Base-by-base conservation (phyloP, 2,888 invertebrate species). In the Mongoloraphidia duomilia region DNA sequence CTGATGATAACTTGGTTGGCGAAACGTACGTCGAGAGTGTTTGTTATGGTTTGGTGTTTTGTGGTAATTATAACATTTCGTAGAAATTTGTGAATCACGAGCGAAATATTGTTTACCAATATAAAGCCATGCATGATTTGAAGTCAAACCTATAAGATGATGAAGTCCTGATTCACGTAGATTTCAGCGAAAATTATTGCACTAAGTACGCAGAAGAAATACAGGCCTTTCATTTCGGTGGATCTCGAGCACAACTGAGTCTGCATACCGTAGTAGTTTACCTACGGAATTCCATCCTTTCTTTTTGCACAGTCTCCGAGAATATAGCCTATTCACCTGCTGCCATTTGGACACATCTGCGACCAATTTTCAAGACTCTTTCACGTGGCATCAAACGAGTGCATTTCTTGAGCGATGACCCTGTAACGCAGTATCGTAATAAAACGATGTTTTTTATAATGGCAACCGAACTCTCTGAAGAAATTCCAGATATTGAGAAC, bases 311-410 rank as follows among this genome's bases (percentile, higher is more conserved):
- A n/a, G 48, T 63, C 8, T 60, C 58, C 17, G 52, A 56, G 45
- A 55, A 53, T 49, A 41, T 57, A 8, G 50, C 56, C 10, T 61
- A 64, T 54, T 54, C 54, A 41, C 57, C 62, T 26, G 46, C 52
- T 26, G 58, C 60, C 13, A 58, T 63, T 42, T 60, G 59, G 59
- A 55, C 57, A n/a, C 58, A 61, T 49, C 44, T 63, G 35, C 47
- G 50, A 10, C 58, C 58, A 49, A 50, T 61, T 41, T 53, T 60
- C 26, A 35, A 49, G 37, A 17, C 39, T 38, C 37, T 44, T 13
- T 26, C 34, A 41, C 42, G 47, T 35, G 26, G 47, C 2, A 35
- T 56, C 3, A 41, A 50, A 37, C 43, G n/a, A 14, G 12, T 56
- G 14, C 54, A 56, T 47, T 55, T 56, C 40, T 44, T 57, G 13